phyloP scores from a whole-genome alignment of 2,888 invertebrate genomes.

The Eristalis pertinax region DNA sequence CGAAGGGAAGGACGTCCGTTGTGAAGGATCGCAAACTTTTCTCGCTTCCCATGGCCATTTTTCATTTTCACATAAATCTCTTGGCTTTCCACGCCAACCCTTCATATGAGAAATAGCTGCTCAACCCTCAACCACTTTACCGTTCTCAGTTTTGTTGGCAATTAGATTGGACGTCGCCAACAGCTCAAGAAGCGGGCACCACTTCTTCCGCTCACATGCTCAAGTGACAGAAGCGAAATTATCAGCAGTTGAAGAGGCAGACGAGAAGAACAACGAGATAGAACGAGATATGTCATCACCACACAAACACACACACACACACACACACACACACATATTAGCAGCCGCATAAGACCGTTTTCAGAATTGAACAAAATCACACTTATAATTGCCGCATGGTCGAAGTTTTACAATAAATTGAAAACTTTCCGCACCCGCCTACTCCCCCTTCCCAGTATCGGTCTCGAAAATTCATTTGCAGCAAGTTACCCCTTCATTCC shows the following conservation, averaged over 20 bases:
- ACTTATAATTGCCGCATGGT: constrained; percentile 69
- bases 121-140: background rate
- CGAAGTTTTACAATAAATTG: constrained; percentile 69
- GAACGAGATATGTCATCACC: constrained; percentile 24
- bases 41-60: constrained; percentile 24
- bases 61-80: constrained; percentile 44
- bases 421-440: constrained; percentile 42
- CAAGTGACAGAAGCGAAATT: constrained; percentile 20
- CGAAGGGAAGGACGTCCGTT: background rate
- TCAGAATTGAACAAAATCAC: constrained; percentile 64
- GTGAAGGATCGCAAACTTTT: background rate
- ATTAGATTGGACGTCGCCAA: background rate
- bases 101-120: background rate
- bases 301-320: too few relatives aligned
- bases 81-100: constrained; percentile 9
- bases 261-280: background rate
- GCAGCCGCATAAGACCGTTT: constrained; percentile 28
- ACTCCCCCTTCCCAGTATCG: background rate
- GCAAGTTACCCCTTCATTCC: constrained; percentile 43
- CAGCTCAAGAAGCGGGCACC: constrained; percentile 4
- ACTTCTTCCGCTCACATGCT: constrained; percentile 1
- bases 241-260: background rate
- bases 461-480: constrained; percentile 50
- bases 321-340: background rate
- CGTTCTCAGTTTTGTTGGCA: background rate